Evolutionary conservation across 35 echinoderm and acorn worm genomes (phyloP).

Genomic region (Acanthaster planci): DNA sequence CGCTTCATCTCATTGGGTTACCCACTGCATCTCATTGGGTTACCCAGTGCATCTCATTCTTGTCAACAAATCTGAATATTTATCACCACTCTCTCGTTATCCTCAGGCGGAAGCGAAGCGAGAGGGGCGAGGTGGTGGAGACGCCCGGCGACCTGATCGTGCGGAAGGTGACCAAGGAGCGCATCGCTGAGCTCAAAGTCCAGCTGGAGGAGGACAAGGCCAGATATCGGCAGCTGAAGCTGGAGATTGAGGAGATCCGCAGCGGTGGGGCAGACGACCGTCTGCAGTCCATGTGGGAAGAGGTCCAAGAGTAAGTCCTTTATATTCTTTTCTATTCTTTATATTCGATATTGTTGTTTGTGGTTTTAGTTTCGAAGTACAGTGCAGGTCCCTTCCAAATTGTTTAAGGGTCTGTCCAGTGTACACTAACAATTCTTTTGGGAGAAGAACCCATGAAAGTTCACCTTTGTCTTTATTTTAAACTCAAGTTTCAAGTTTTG

Average conservation of each 20-base stretch:
- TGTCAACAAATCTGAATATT: too few relatives aligned
- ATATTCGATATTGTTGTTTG: too few relatives aligned
- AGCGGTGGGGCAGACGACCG: constrained; percentile 77
- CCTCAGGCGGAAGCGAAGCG: constrained; percentile 78
- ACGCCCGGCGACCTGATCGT: constrained; percentile 79
- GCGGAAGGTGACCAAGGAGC: constrained; percentile 85
- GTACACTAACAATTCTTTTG: neutral
- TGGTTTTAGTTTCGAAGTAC: too few relatives aligned
- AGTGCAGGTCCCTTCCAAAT: too few relatives aligned
- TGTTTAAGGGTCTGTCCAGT: too few relatives aligned
- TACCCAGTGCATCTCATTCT: too few relatives aligned
- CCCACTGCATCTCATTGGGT: too few relatives aligned
- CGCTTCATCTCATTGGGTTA: too few relatives aligned
- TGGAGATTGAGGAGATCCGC: constrained; percentile 75
- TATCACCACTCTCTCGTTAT: too few relatives aligned
- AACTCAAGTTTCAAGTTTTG: too few relatives aligned
- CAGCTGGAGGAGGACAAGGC: constrained; percentile 74
- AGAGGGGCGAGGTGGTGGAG: constrained; percentile 77
- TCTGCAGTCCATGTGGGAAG: constrained; percentile 67
- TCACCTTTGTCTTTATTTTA: too few relatives aligned
- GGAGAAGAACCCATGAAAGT: neutral
- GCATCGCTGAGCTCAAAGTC: constrained; percentile 83
- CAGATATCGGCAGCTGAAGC: constrained; percentile 72
- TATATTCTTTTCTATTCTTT: neutral
- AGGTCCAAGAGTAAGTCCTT: constrained; percentile 63